A percentile compares a stretch with the other conserved stretches of the same genome.
These are phyloP conservation scores for Stigmatopora argus DNA, from an alignment of 2,113 vertebrate species.

Conservation along the genomic window DNA sequence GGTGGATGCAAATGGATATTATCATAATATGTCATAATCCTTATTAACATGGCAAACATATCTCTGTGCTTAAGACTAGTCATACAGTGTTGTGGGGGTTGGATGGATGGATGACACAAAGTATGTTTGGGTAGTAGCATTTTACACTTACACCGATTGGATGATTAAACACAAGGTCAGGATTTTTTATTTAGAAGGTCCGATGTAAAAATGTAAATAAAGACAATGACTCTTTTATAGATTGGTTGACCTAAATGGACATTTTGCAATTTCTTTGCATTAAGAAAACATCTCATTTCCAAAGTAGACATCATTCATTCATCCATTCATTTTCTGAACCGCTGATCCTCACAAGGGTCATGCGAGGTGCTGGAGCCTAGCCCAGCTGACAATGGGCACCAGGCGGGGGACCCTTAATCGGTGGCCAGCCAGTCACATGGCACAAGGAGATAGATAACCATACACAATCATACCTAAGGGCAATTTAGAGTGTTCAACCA, in stretches of 20 bases:
- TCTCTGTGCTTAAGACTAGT: neutral
- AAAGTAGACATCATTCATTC: neutral
- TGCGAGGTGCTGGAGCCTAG: too few species aligned
- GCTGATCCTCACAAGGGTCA: too few species aligned
- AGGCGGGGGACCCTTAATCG: too few species aligned
- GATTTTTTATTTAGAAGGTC: neutral
- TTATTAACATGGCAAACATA: constrained; percentile 13
- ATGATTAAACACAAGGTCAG: neutral
- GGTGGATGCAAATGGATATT: constrained; percentile 19
- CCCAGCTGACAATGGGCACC: too few species aligned
- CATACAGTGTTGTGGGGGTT: neutral
- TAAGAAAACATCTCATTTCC: neutral
- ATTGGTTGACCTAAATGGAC: neutral
- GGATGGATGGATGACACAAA: neutral
- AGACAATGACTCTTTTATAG: neutral
- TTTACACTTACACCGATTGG: neutral
- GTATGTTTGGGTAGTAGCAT: neutral
- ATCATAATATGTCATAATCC: constrained; percentile 10
- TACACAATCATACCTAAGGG: too few species aligned
- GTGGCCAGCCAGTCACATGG: too few species aligned
- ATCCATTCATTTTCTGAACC: too few species aligned
- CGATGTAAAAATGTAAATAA: neutral
- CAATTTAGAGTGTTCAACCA: too few species aligned
- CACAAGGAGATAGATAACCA: too few species aligned
- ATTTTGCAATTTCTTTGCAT: neutral